These are phyloP conservation scores for Typhlichthys eigenmanni DNA, from an alignment of 2,797 vertebrate genomes.

Conservation along the genomic window DNA sequence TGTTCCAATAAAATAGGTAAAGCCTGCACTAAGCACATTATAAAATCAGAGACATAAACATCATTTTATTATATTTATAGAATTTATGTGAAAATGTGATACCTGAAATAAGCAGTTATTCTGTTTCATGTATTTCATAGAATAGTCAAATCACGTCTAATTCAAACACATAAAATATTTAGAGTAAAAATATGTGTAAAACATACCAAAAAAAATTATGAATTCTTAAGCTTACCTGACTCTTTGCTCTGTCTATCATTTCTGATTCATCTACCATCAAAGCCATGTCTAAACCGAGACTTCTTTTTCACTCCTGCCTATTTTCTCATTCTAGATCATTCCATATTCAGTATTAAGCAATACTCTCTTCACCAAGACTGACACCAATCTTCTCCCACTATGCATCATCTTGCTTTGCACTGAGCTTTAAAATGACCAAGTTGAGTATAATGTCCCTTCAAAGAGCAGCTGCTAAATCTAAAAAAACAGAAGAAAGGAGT, in stretches of 20 bases:
- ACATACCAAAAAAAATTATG: too few relatives aligned
- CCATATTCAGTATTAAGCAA: constrained; percentile 13
- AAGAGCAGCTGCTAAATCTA: not conserved
- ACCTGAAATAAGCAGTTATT: too few relatives aligned
- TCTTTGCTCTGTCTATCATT: not conserved
- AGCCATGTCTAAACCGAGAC: constrained; percentile 1
- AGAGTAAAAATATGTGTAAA: too few relatives aligned
- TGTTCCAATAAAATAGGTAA: too few relatives aligned
- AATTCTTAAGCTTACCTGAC: not conserved
- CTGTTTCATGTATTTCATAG: too few relatives aligned
- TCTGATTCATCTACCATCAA: constrained; percentile 19
- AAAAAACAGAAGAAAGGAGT: not conserved
- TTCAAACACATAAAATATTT: too few relatives aligned
- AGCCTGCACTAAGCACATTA: too few relatives aligned
- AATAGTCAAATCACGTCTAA: too few relatives aligned
- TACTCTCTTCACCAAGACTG: constrained; percentile 4
- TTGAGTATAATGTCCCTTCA: too few relatives aligned
- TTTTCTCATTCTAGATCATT: constrained; percentile 1
- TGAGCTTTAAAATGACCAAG: not conserved
- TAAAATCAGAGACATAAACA: too few relatives aligned
- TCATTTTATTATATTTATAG: too few relatives aligned
- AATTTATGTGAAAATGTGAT: too few relatives aligned
- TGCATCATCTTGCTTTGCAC: constrained; percentile 4
- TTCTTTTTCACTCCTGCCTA: not conserved
- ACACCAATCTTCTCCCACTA: constrained; percentile 9